Evolutionary conservation across 2,113 vertebrate genomes (phyloP).

Genomic region (Sturnus vulgaris): DNA sequence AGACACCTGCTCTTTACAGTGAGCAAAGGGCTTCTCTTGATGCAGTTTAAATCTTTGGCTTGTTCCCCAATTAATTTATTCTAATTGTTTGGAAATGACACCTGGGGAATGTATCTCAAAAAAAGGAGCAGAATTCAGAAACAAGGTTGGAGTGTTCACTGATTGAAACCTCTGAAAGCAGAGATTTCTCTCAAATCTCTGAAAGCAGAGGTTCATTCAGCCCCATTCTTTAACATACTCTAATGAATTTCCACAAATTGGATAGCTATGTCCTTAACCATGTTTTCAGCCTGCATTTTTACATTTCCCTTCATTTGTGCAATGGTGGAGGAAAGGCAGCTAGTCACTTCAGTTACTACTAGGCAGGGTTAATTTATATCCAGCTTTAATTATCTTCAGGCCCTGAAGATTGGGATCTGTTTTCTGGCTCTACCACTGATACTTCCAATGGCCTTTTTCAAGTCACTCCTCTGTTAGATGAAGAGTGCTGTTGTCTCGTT

Average conservation of each 20-base stretch:
- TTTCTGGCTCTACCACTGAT: background rate
- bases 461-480: background rate
- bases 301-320: background rate
- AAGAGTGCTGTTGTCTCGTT: background rate
- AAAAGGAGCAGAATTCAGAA: background rate
- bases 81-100: background rate
- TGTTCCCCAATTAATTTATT: background rate
- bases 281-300: background rate
- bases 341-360: background rate
- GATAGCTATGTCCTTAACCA: rapidly evolving
- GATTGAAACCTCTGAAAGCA: background rate
- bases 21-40: background rate
- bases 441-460: background rate
- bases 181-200: too few relatives aligned
- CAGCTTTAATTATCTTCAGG: background rate
- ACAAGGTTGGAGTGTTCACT: background rate
- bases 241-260: background rate
- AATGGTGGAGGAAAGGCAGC: background rate
- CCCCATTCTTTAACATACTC: background rate
- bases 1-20: background rate
- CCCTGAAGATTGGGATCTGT: background rate
- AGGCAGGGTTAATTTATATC: background rate
- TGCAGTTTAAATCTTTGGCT: background rate
- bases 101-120: background rate
- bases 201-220: background rate